A percentile compares a stretch with the other conserved stretches of the same genome.
These are phyloP conservation scores for Pionites leucogaster DNA, from an alignment of 2,113 vertebrate species.

Conservation along the genomic window DNA sequence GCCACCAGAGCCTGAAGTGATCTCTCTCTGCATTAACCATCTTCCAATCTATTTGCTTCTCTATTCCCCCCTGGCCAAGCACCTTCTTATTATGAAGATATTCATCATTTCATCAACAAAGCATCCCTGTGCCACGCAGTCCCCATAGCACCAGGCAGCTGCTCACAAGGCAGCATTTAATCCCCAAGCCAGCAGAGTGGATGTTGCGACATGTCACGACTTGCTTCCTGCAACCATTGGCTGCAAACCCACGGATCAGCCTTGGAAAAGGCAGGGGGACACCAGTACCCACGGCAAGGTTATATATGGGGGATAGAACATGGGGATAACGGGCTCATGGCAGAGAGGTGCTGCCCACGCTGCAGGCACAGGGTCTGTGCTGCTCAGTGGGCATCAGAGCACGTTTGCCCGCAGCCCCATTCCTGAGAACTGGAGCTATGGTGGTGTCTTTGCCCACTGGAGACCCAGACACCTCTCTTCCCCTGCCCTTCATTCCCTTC, in stretches of 20 bases:
- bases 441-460: rapidly evolving
- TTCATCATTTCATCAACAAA: background rate
- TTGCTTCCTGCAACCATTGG: rapidly evolving
- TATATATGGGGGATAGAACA: background rate
- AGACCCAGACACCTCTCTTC: background rate
- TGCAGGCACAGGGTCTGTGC: rapidly evolving
- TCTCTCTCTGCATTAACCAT: background rate
- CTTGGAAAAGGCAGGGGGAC: rapidly evolving
- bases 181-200: rapidly evolving
- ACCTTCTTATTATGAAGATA: background rate
- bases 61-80: background rate
- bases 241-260: background rate
- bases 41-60: background rate
- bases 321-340: rapidly evolving
- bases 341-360: background rate
- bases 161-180: background rate
- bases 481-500: background rate
- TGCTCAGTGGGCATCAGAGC: rapidly evolving
- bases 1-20: background rate
- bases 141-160: background rate
- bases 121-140: background rate
- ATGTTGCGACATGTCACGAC: background rate
- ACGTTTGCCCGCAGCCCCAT: rapidly evolving
- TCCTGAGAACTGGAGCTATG: rapidly evolving
- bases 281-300: rapidly evolving